phyloP scores from a whole-genome alignment of 2,888 invertebrate species.

The Ashinkailepas kermadecensis region DNA sequence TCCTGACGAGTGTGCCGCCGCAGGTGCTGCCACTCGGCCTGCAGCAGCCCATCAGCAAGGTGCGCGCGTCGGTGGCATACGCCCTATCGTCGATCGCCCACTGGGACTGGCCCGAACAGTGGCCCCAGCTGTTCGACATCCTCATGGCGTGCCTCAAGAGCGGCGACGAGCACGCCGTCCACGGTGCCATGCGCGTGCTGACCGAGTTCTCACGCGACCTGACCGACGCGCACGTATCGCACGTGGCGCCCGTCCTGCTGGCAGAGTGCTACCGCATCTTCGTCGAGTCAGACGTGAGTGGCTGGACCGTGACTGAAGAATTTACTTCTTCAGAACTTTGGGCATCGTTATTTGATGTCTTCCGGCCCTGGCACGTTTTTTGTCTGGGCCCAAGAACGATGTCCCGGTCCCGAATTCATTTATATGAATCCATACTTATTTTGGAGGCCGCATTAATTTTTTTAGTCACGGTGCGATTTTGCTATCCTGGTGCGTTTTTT shows the following conservation, averaged over 20 bases:
- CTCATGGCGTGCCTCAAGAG: constrained; percentile 47
- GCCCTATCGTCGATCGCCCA: constrained; percentile 62
- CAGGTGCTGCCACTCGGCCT: constrained; percentile 22
- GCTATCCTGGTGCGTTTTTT: no score
- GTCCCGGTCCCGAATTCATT: no score
- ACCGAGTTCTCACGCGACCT: constrained; percentile 61
- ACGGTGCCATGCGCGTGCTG: constrained; percentile 63
- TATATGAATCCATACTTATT: no score
- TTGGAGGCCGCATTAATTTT: no score
- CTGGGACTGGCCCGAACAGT: constrained; percentile 64
- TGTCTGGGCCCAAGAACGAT: no score
- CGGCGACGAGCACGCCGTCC: constrained; percentile 49
- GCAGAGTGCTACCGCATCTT: constrained; percentile 63
- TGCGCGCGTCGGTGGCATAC: constrained; percentile 59
- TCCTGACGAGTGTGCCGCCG: neutral
- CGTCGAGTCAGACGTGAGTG: constrained; percentile 50
- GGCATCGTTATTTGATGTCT: no score
- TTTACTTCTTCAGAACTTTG: no score
- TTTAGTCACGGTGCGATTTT: no score
- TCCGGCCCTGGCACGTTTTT: no score
- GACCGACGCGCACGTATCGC: constrained; percentile 55
- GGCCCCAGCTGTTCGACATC: constrained; percentile 60
- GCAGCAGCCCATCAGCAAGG: constrained; percentile 37
- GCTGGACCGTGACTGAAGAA: no score
- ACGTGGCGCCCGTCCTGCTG: constrained; percentile 59